phyloP scores from a whole-genome alignment of 1,140 invertebrate genomes.

The Zaprionus africanus region DNA sequence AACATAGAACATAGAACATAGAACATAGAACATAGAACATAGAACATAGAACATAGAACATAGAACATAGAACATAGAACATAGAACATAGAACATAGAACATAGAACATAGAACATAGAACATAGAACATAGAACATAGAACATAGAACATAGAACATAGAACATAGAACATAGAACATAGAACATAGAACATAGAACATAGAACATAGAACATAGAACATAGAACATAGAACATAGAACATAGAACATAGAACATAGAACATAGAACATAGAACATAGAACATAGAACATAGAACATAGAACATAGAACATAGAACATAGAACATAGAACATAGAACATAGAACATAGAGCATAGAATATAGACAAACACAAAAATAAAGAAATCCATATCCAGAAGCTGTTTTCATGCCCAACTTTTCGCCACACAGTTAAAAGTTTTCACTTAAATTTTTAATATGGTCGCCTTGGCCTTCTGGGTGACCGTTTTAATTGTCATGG shows the following conservation, averaged over 20 bases:
- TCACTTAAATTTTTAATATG: constrained; percentile 41
- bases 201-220: constrained; percentile 7
- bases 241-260: constrained; percentile 7
- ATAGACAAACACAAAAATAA: neutral
- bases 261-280: constrained; percentile 6
- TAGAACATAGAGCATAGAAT: constrained; percentile 1
- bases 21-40: too few relatives aligned
- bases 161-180: constrained; percentile 8
- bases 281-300: constrained; percentile 4
- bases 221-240: constrained; percentile 8
- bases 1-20: too few relatives aligned
- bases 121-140: constrained; percentile 4
- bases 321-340: constrained; percentile 5
- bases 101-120: constrained; percentile 2
- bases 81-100: constrained; percentile 1
- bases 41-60: too few relatives aligned
- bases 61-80: constrained; percentile 2
- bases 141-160: constrained; percentile 6
- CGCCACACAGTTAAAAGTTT: constrained; percentile 6
- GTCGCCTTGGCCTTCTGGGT: constrained; percentile 34
- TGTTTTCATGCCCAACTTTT: neutral
- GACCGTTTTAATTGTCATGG: constrained; percentile 39
- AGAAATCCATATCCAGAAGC: neutral
- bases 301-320: constrained; percentile 5
- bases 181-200: constrained; percentile 7